phyloP scores from a whole-genome alignment of 2,113 vertebrate species.

The Calyptomena viridis region DNA sequence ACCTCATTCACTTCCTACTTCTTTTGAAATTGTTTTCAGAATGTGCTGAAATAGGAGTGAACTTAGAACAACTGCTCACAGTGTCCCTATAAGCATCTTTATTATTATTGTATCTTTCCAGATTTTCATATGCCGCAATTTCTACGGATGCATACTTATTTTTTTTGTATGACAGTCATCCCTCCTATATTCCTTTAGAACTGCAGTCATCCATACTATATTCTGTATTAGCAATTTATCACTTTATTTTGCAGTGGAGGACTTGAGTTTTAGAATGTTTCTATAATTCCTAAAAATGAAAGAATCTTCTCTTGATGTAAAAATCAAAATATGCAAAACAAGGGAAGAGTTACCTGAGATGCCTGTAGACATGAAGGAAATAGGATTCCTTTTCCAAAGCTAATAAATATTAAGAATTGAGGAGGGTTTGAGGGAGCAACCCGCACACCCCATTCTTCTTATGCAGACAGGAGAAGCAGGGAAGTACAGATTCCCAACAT shows the following conservation, averaged over 20 bases:
- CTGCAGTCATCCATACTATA: rapidly evolving
- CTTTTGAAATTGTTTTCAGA: not conserved
- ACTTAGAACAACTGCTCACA: not conserved
- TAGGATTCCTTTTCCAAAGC: not conserved
- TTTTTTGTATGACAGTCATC: not conserved
- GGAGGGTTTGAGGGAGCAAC: too few relatives aligned
- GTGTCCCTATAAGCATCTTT: not conserved
- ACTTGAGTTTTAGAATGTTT: not conserved
- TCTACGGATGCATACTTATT: not conserved
- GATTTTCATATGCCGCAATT: not conserved
- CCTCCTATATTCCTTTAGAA: not conserved
- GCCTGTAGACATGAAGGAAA: not conserved
- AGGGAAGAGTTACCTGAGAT: not conserved
- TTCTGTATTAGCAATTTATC: not conserved
- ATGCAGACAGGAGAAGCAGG: not conserved
- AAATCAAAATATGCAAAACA: not conserved
- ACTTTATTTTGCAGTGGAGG: not conserved
- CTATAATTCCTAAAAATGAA: not conserved
- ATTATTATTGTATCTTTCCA: not conserved
- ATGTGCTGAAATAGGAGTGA: not conserved
- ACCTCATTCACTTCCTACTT: not conserved
- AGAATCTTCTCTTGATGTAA: not conserved
- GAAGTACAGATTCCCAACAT: not conserved
- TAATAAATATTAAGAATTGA: not conserved
- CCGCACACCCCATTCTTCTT: not conserved